A percentile compares a stretch with the other conserved stretches of the same genome.
phyloP scores from a whole-genome alignment of 2,888 invertebrate genomes.

The Phoenoteleia sp. region DNA sequence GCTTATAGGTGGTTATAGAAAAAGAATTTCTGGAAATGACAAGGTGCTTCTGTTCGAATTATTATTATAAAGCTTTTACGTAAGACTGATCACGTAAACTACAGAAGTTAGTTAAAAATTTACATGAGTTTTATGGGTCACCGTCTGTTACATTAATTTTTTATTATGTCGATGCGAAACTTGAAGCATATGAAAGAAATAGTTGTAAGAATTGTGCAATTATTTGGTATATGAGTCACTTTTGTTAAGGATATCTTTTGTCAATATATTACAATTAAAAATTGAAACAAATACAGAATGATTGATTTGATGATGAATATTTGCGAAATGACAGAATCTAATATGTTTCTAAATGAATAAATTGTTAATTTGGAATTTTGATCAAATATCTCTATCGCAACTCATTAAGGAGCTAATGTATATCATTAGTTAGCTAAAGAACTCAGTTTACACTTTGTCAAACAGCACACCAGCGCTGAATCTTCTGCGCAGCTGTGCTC shows the following conservation, averaged over 20 bases:
- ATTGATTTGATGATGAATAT: too few relatives aligned
- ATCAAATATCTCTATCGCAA: too few relatives aligned
- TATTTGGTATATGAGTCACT: not conserved
- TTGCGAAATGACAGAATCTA: too few relatives aligned
- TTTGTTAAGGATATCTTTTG: too few relatives aligned
- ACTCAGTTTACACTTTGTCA: not conserved
- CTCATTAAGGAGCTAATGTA: too few relatives aligned
- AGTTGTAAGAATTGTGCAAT: not conserved
- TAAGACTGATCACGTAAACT: not conserved
- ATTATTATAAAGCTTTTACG: too few relatives aligned
- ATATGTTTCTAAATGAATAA: too few relatives aligned
- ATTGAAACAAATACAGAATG: too few relatives aligned
- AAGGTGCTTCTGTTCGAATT: too few relatives aligned
- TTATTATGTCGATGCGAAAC: not conserved
- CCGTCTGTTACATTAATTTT: constrained; percentile 5
- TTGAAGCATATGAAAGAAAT: too few relatives aligned
- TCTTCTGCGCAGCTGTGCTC: constrained; percentile 50
- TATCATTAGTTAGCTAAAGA: not conserved
- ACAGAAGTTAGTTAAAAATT: not conserved
- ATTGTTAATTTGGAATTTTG: too few relatives aligned
- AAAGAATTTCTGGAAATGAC: not conserved
- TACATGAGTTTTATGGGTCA: not conserved
- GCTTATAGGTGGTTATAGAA: not conserved
- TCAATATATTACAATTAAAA: too few relatives aligned
- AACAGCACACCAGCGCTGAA: constrained; percentile 20